phyloP scores from a whole-genome alignment of 1,140 invertebrate species.

The Asbolus verrucosus region DNA sequence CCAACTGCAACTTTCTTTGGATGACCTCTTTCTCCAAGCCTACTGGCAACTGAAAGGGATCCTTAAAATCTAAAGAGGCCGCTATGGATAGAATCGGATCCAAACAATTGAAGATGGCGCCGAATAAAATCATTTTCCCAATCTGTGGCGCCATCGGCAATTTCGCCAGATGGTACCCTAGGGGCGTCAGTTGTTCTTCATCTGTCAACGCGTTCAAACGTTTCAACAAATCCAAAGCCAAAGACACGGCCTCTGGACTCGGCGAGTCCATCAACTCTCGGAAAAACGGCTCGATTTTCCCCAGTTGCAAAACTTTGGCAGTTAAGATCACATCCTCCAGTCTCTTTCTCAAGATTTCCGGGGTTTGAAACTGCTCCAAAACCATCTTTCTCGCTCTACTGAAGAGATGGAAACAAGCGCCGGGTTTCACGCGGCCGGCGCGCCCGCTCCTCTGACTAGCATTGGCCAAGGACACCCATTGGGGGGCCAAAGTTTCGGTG shows the following conservation, averaged over 20 bases:
- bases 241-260: conserved; percentile 70
- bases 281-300: conserved; percentile 77
- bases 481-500: conserved; percentile 76
- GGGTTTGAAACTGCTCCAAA: conserved; percentile 75
- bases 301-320: conserved; percentile 83
- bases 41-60: conserved; percentile 85
- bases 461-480: conserved; percentile 86
- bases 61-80: conserved; percentile 88
- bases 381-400: conserved; percentile 71
- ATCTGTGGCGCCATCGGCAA: conserved; percentile 86
- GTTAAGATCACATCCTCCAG: conserved; percentile 84
- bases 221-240: conserved; percentile 73
- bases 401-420: conserved; percentile 84
- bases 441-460: conserved; percentile 81
- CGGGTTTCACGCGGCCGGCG: conserved; percentile 83
- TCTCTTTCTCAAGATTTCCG: conserved; percentile 81
- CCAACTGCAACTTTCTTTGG: conserved; percentile 72
- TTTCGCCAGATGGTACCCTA: conserved; percentile 91
- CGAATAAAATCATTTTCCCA: conserved; percentile 91
- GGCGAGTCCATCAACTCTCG: conserved; percentile 80
- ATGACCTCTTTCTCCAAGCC: conserved; percentile 81
- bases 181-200: conserved; percentile 83
- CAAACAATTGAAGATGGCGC: conserved; percentile 87
- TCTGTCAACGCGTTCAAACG: conserved; percentile 83
- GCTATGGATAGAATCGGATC: conserved; percentile 89